Conservation (phyloP, 37 sponge, comb jelly and placozoan species). For the Oscarella lobularis region DNA sequence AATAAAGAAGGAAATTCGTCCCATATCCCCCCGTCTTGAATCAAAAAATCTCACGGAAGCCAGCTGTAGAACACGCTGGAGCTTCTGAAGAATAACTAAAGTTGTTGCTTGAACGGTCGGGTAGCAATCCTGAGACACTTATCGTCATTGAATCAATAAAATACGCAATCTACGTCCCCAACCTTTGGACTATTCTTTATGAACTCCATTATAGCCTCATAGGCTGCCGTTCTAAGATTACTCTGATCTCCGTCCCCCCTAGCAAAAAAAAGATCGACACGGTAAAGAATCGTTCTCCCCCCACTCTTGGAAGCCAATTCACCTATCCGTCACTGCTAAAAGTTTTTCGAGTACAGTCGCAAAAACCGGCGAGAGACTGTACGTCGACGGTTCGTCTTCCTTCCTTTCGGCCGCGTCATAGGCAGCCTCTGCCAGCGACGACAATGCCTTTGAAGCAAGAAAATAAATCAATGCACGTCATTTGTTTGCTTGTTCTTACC, state of each 20-base stretch:
- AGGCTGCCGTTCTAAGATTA: constrained; percentile 78
- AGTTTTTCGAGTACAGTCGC: constrained; percentile 53
- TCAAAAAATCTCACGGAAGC: too few species aligned
- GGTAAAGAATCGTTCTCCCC: background rate
- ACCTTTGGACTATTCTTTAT: constrained; percentile 88
- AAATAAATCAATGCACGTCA: constrained; percentile 2
- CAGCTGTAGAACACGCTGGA: constrained; percentile 42
- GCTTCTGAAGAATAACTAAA: constrained; percentile 44
- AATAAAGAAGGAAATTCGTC: too few species aligned
- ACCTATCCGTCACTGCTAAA: constrained; percentile 61
- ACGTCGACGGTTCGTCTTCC: constrained; percentile 62
- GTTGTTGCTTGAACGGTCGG: constrained; percentile 59
- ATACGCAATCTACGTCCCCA: too few species aligned
- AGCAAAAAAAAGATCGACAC: background rate
- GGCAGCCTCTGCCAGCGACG: constrained; percentile 93
- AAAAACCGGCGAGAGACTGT: constrained; percentile 55
- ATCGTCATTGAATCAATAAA: too few species aligned
- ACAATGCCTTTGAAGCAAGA: constrained; percentile 50
- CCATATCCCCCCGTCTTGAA: too few species aligned
- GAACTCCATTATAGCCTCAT: constrained; percentile 90
- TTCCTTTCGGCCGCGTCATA: constrained; percentile 48
- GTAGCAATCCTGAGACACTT: constrained; percentile 96
- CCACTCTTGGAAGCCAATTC: background rate
- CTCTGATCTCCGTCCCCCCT: constrained; percentile 39
- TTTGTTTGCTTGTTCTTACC: constrained; percentile 29